Percentiles rank a stretch among this genome's conserved stretches.
Conservation (phyloP, 2,797 vertebrate species). For the Tragelaphus oryx region DNA sequence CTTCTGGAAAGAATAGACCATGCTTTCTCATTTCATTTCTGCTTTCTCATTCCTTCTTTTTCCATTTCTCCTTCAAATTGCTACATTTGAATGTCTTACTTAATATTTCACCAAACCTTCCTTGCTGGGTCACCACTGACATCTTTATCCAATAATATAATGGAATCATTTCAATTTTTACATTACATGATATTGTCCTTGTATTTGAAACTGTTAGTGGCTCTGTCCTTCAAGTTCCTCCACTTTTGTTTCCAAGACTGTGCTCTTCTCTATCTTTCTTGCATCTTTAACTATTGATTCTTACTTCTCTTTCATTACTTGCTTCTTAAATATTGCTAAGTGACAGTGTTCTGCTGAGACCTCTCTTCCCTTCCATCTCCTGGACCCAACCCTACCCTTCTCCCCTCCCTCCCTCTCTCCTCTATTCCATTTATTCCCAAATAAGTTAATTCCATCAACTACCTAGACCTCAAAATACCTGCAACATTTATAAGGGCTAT, state of each 20-base stretch:
- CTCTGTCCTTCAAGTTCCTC: background rate
- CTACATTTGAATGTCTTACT: background rate
- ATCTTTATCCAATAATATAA: background rate
- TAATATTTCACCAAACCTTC: background rate
- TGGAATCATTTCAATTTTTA: background rate
- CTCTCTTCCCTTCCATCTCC: background rate
- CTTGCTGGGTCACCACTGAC: background rate
- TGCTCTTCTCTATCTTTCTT: background rate
- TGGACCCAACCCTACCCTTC: fast-evolving
- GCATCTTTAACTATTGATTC: background rate
- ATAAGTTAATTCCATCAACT: background rate
- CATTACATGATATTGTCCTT: background rate
- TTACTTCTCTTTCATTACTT: background rate
- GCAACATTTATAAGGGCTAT: background rate
- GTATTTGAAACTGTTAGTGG: background rate
- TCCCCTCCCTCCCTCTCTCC: fast-evolving
- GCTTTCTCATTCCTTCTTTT: background rate
- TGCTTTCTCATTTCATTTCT: background rate
- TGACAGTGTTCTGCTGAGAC: background rate
- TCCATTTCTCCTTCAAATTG: background rate
- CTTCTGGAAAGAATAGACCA: background rate
- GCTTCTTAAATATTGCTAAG: background rate
- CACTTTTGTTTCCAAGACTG: background rate
- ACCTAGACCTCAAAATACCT: background rate
- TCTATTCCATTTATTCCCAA: background rate